Conservation (phyloP, 1,140 invertebrate species). For the Coboldia fuscipes region DNA sequence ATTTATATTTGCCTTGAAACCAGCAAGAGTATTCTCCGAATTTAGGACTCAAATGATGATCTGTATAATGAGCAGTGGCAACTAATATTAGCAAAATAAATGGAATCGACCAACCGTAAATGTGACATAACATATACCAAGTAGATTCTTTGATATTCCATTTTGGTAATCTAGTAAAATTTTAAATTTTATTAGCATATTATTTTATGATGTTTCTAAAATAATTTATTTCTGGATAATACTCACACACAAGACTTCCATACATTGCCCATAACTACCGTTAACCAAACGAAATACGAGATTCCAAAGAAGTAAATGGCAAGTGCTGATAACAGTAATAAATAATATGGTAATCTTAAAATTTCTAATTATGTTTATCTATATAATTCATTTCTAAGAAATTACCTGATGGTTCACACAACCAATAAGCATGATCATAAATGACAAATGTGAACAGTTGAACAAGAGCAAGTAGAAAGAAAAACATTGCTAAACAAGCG, state of each 20-base stretch:
- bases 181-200: slow-evolving; percentile 2
- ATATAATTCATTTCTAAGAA: no score
- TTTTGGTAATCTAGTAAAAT: slow-evolving; percentile 15
- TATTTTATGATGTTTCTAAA: not conserved
- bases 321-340: slow-evolving; percentile 25
- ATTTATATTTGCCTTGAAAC: slow-evolving; percentile 29
- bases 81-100: slow-evolving; percentile 25
- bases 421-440: not conserved
- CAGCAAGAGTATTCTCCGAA: slow-evolving; percentile 33
- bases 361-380: no score
- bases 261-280: slow-evolving; percentile 37
- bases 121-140: slow-evolving; percentile 27
- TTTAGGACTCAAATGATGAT: slow-evolving; percentile 29
- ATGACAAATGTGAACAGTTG: not conserved
- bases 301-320: slow-evolving; percentile 36
- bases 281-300: slow-evolving; percentile 42
- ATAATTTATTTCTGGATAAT: not conserved
- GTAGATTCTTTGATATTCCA: slow-evolving; percentile 22
- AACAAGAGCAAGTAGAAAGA: not conserved
- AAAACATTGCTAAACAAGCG: slow-evolving; percentile 1
- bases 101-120: slow-evolving; percentile 32
- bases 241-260: slow-evolving; percentile 36
- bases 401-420: slow-evolving; percentile 1
- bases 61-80: slow-evolving; percentile 25
- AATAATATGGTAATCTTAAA: no score